Evolutionary conservation across 2,113 vertebrate species (phyloP).

Genomic region (Pavo muticus): DNA sequence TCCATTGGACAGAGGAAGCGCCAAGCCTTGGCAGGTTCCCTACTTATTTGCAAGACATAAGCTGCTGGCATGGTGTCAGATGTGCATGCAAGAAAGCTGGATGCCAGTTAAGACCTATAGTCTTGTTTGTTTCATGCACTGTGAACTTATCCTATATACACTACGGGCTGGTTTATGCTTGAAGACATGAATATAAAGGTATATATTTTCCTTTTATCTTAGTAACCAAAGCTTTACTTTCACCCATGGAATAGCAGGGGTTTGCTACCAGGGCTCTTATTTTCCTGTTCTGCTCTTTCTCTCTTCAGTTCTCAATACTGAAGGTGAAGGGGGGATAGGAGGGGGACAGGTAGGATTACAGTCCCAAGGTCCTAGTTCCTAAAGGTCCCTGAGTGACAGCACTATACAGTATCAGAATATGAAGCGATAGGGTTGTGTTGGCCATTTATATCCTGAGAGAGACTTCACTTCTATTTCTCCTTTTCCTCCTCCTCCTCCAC

Average conservation of each 20-base stretch:
- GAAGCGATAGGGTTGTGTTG: conserved; percentile 26
- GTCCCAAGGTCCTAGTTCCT: conserved; percentile 66
- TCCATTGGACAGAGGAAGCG: conserved; percentile 51
- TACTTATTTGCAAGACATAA: conserved; percentile 63
- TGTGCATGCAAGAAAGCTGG: conserved; percentile 57
- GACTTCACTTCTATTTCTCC: conserved; percentile 40
- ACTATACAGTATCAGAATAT: conserved; percentile 68
- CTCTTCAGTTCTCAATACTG: conserved; percentile 13
- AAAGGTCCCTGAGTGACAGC: conserved; percentile 75
- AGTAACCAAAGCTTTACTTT: conserved; percentile 33
- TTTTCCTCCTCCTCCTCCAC: neutral
- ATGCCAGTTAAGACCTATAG: conserved; percentile 54
- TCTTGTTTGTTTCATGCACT: conserved; percentile 60
- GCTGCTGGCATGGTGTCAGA: conserved; percentile 50
- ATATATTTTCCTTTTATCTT: neutral
- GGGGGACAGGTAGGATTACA: conserved; percentile 42
- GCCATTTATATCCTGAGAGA: conserved; percentile 70
- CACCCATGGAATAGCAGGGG: conserved; percentile 14
- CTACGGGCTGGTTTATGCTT: conserved; percentile 45
- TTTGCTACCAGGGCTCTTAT: conserved; percentile 7
- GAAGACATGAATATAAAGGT: conserved; percentile 43
- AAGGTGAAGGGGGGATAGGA: neutral
- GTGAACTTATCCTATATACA: conserved; percentile 62
- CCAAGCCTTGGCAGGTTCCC: conserved; percentile 46
- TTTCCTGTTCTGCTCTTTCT: conserved; percentile 6